phyloP scores from a whole-genome alignment of 2,797 vertebrate genomes.

The Sebastes vulpes region DNA sequence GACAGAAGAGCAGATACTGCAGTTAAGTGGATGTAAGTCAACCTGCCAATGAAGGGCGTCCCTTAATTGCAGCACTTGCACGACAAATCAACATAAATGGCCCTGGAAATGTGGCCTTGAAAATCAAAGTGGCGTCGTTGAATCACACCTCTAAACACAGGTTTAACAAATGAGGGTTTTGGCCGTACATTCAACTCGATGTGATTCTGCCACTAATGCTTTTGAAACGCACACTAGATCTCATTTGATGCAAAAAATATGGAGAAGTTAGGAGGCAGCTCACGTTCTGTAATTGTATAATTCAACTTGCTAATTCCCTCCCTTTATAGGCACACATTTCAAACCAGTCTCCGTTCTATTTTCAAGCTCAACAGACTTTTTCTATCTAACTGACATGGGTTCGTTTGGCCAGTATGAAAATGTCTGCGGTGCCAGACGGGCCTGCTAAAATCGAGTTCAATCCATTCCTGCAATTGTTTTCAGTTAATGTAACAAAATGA shows the following conservation, averaged over 20 bases:
- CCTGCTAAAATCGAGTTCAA: slow-evolving; percentile 57
- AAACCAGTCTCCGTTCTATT: neutral
- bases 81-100: slow-evolving; percentile 86
- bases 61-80: slow-evolving; percentile 82
- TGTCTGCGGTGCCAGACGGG: slow-evolving; percentile 37
- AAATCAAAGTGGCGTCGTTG: slow-evolving; percentile 62
- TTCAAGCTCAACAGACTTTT: neutral
- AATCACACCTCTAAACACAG: slow-evolving; percentile 70
- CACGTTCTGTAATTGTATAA: slow-evolving; percentile 28
- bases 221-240: slow-evolving; percentile 9
- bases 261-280: neutral
- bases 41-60: slow-evolving; percentile 82
- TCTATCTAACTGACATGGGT: neutral
- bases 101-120: slow-evolving; percentile 70
- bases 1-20: slow-evolving; percentile 79
- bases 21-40: slow-evolving; percentile 86
- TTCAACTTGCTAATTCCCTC: slow-evolving; percentile 36
- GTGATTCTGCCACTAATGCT: slow-evolving; percentile 7
- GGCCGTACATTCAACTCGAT: slow-evolving; percentile 23
- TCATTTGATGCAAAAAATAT: slow-evolving; percentile 21
- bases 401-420: slow-evolving; percentile 2
- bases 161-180: slow-evolving; percentile 63
- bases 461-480: slow-evolving; percentile 75
- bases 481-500: slow-evolving; percentile 80
- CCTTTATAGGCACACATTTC: slow-evolving; percentile 3